Evolutionary conservation across 2,797 vertebrate species (phyloP).

Genomic region (Myotis findleyi): DNA sequence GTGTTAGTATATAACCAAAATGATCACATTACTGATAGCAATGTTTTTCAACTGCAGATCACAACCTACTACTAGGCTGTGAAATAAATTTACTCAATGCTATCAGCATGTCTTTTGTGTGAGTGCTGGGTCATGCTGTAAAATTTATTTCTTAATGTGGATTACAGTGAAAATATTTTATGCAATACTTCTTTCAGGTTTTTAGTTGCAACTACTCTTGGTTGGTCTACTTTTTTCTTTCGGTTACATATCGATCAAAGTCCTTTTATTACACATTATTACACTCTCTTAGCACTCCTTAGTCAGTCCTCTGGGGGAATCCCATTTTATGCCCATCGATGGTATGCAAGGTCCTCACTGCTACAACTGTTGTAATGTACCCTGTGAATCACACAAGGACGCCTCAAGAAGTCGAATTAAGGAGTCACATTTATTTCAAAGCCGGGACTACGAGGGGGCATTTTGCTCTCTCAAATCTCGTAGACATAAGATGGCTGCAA

Average conservation of each 20-base stretch:
- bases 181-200: neutral
- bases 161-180: neutral
- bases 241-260: neutral
- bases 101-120: neutral
- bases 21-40: neutral
- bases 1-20: neutral
- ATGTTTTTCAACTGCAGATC: neutral
- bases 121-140: neutral
- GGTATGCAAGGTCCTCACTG: neutral
- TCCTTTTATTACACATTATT: neutral
- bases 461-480: too few relatives aligned
- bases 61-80: slow-evolving; percentile 7
- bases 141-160: neutral
- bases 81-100: slow-evolving; percentile 7
- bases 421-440: too few relatives aligned
- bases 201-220: neutral
- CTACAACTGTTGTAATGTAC: neutral
- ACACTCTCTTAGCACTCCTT: neutral
- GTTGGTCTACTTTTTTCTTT: neutral
- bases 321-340: neutral
- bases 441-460: too few relatives aligned
- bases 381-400: too few relatives aligned
- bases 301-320: neutral
- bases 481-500: too few relatives aligned
- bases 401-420: too few relatives aligned